Conservation (phyloP, 2,888 invertebrate genomes). For the Caenorhabditis macrosperma region DNA sequence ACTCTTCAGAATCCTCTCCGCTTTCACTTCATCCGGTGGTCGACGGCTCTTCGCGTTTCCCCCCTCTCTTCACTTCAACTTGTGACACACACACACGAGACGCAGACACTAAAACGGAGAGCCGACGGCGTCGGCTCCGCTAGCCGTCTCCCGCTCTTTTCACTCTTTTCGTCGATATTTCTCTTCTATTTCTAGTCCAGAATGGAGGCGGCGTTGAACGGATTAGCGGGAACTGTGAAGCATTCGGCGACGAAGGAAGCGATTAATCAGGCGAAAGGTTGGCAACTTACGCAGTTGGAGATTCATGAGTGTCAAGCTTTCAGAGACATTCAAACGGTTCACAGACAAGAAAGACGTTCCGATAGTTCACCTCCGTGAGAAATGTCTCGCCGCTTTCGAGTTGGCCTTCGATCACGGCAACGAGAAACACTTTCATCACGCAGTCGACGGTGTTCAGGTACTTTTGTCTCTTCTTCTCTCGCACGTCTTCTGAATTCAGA, state of each 20-base stretch:
- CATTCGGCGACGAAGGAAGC: slow-evolving; percentile 68
- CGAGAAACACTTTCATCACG: slow-evolving; percentile 89
- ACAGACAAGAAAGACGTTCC: slow-evolving; percentile 68
- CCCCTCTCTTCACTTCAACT: slow-evolving; percentile 18
- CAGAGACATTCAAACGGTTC: slow-evolving; percentile 64
- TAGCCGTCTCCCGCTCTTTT: slow-evolving; percentile 18
- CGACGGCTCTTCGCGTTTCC: background rate
- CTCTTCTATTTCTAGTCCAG: background rate
- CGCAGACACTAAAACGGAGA: slow-evolving; percentile 31
- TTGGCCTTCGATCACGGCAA: slow-evolving; percentile 91
- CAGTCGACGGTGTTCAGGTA: slow-evolving; percentile 92
- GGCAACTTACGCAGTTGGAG: background rate
- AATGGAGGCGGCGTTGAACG: slow-evolving; percentile 66
- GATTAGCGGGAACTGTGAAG: slow-evolving; percentile 61
- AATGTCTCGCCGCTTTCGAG: slow-evolving; percentile 90
- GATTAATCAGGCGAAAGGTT: slow-evolving; percentile 72
- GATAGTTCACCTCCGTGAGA: slow-evolving; percentile 82
- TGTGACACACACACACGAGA: slow-evolving; percentile 13
- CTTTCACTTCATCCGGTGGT: background rate
- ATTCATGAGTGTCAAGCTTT: background rate
- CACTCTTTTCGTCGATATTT: slow-evolving; percentile 37
- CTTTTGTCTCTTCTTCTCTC: background rate
- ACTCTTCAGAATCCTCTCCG: background rate
- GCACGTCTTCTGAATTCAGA: too few relatives aligned
- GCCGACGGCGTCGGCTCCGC: slow-evolving; percentile 18